Conservation (phyloP, 2,113 vertebrate species). For the Heterotilapia buettikoferi region DNA sequence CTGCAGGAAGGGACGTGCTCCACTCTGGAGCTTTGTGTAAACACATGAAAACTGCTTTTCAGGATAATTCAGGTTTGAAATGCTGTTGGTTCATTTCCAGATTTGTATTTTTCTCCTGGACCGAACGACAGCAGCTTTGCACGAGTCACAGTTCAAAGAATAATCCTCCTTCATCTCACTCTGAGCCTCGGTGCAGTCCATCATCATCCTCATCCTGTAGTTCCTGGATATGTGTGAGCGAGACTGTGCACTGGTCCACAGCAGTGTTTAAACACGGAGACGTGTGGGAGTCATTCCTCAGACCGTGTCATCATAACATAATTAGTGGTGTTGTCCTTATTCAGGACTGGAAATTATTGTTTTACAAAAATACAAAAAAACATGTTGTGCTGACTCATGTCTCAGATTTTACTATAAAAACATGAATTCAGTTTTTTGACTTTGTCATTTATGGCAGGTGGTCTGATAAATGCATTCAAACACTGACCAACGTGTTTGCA, state of each 20-base stretch:
- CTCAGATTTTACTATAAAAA: neutral
- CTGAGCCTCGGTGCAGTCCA: neutral
- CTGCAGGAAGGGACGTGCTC: neutral
- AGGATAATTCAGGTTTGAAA: neutral
- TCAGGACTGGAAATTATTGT: neutral
- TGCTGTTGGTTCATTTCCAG: neutral
- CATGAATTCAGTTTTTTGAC: rapidly evolving
- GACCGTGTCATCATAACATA: neutral
- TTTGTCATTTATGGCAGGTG: no score
- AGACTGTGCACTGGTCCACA: neutral
- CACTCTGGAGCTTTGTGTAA: neutral
- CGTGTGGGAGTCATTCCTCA: neutral
- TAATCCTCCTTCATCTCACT: neutral
- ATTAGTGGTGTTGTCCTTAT: neutral
- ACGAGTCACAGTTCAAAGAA: neutral
- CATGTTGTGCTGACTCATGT: neutral
- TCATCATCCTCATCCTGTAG: neutral
- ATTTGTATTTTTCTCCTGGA: neutral
- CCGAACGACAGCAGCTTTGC: neutral
- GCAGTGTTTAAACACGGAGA: no score
- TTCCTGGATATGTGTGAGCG: neutral
- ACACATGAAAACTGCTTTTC: neutral
- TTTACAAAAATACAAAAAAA: neutral
- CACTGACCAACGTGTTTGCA: neutral
- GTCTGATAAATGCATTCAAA: neutral